Evolutionary conservation across 2,113 vertebrate genomes (phyloP).

Genomic region (Silurus glanis): DNA sequence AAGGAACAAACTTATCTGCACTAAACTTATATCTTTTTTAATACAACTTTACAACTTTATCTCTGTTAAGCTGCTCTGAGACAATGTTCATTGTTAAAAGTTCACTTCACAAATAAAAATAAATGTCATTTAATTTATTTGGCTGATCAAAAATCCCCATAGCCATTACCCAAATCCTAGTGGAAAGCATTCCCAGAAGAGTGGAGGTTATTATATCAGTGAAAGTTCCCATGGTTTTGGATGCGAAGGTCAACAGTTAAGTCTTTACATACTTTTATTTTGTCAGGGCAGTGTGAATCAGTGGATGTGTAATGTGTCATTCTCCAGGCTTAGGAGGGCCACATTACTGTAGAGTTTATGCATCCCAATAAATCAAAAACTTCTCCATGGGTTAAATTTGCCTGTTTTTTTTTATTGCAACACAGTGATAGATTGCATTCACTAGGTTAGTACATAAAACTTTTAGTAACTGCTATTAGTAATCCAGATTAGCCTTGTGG

Average conservation of each 20-base stretch:
- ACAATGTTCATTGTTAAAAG: too few relatives aligned
- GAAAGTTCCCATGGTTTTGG: neutral
- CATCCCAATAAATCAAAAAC: neutral
- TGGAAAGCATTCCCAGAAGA: too few relatives aligned
- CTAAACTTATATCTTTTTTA: too few relatives aligned
- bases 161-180: neutral
- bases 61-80: too few relatives aligned
- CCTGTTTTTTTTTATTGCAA: neutral
- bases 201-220: neutral
- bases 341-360: neutral
- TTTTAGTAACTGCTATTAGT: neutral
- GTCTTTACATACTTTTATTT: neutral
- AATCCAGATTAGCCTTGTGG: neutral
- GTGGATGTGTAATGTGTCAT: neutral
- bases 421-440: neutral
- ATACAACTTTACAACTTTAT: too few relatives aligned
- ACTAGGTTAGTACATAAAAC: neutral
- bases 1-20: too few relatives aligned
- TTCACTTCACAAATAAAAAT: too few relatives aligned
- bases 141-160: neutral
- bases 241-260: neutral
- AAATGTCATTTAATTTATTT: too few relatives aligned
- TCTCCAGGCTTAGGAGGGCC: neutral
- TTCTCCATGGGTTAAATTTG: neutral
- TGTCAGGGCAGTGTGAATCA: neutral